Base-by-base conservation (phyloP, 2,113 vertebrate genomes). In the Scatophagus argus region DNA sequence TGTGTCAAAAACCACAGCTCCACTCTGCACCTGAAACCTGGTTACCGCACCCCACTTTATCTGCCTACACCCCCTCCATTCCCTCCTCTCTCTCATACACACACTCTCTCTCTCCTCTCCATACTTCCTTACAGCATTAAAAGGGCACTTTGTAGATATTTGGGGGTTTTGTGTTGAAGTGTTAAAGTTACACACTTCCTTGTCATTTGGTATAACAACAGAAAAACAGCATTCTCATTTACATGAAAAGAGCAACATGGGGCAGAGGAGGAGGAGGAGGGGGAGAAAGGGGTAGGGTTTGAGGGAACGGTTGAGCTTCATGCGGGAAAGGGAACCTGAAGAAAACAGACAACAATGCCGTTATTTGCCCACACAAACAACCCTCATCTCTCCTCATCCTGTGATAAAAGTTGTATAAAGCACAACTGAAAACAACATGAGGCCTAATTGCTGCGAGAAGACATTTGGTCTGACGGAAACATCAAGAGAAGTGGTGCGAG, bases 171-270 rank as follows among this genome's bases (percentile, higher is more conserved):
- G 91, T 94, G 91, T 91, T 70, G 47, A 91, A 93, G 93, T 94
- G 94, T 93, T 92, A 92, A 91, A 88, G 90, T 90, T 92, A 95
- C 92, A 95, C 91, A 94, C 93, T 95, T 94, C 93, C 94, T 95
- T 93, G 94, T 92, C 86, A 92, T 93, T 92, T 93, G 88, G 94
- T 94, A 95, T 95, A 95, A 95, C 94, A 95, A 95, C 91, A 95
- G 95, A 93, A 93, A 93, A 92, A 83, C 87, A 85, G 84, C 81
- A 76, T 83, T 88, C 89, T 90, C 92, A 94, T 95, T 95, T 93
- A 91, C 95, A 95, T 95, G 93, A 94, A 94, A 95, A 94, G 93
- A 94, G 93, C 88, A 90, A 88, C 82, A 29, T 52, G 85, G 90
- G 81, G 87, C 85, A 44, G 82, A 46, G 46, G 70, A 68, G 73